Base-by-base conservation (phyloP, 2,797 vertebrate species). In the Helarctos malayanus region DNA sequence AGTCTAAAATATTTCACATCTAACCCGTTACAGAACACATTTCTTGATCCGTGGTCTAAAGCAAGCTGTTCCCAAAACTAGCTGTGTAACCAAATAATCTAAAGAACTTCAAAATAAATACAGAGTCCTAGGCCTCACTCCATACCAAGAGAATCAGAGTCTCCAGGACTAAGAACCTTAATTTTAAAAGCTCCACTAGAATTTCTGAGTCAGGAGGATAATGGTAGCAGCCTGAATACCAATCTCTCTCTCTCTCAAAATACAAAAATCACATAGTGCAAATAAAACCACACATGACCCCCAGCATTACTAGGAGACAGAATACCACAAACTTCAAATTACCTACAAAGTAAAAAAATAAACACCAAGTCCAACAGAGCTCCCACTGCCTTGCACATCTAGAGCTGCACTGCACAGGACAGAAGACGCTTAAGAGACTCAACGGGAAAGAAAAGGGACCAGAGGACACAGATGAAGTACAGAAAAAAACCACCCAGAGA, bases 281-380 rank as follows among this genome's bases (percentile, higher is more conserved):
- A 96, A 78, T 68, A 87, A 91, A 93, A 81, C 80, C 45, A 63
- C 19, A 75, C 2, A 19, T 52, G 59, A 79, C 71, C 32, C 52
- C 45, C 13, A 75, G 3, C 27, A 75, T 71, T 65, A 57, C 7
- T 15, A 91, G 11, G 76, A 94, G 29, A 65, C 35, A 95, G 32
- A 93, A 79, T 25, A 91, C 19, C 19, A 87, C 25, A 69, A 47
- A 89, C 32, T 94, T 35, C n/a, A 59, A 91, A 79, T 93, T 86
- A 96, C 84, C 23, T 69, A 23, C 14, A 61, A 76, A 90, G 27
- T 15, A 85, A 35, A 59, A 25, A 73, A 93, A 83, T 57, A 89
- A 94, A 80, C 27, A 75, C n/a, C 47, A 79, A 81, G 73, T 27
- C 65, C 59, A 54, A 38, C 7, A 68, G 19, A n/a, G 19, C 7